Conservation (phyloP, 2,888 invertebrate species). For the Epiblema foenella region DNA sequence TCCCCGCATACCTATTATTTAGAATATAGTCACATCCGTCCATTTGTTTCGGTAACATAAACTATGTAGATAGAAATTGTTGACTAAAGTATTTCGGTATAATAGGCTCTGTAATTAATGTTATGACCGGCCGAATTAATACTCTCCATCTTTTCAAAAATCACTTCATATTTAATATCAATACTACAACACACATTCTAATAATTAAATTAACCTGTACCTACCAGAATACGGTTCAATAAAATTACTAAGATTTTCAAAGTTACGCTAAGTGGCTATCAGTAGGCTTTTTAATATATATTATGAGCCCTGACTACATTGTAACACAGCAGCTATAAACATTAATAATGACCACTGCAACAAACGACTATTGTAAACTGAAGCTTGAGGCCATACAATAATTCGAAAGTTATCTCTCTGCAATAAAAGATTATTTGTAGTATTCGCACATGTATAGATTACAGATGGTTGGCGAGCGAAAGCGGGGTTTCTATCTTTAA, state of each 20-base stretch:
- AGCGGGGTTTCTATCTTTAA: constrained; percentile 29
- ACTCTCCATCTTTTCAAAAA: no score
- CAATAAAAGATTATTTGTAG: constrained; percentile 42
- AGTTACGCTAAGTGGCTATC: background rate
- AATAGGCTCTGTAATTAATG: no score
- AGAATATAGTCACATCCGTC: no score
- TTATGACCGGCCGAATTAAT: no score
- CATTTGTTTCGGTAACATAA: no score
- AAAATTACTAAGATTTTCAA: background rate
- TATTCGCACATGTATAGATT: constrained; percentile 44
- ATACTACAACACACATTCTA: no score
- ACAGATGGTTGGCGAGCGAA: constrained; percentile 39
- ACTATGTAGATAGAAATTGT: no score
- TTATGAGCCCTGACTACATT: background rate
- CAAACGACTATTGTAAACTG: constrained; percentile 47
- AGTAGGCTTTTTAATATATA: background rate
- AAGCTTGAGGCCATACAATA: constrained; percentile 50
- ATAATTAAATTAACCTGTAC: no score
- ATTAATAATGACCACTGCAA: constrained; percentile 47
- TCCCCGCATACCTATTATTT: no score
- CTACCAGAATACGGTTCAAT: background rate
- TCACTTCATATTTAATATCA: no score
- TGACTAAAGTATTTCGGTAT: no score
- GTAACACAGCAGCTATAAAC: constrained; percentile 46
- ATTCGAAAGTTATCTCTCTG: constrained; percentile 50